Evolutionary conservation across 1,140 invertebrate genomes (phyloP).

Genomic region (Trichonephila clavipes): DNA sequence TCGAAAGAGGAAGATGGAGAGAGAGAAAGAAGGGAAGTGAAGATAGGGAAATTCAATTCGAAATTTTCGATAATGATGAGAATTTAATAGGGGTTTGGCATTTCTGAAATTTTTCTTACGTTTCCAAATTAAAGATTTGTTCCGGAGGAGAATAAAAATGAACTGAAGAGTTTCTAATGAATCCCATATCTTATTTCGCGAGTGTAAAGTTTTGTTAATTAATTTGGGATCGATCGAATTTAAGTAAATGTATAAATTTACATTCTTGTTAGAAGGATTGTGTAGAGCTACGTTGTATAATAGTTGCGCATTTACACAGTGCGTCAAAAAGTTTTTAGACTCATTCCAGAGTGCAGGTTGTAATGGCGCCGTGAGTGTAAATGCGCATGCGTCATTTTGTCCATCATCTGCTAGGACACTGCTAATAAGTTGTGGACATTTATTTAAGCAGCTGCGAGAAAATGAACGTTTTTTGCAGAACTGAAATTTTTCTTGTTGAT

Average conservation of each 20-base stretch:
- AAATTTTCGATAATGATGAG: constrained; percentile 29
- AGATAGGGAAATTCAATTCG: constrained; percentile 25
- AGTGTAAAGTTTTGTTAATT: neutral
- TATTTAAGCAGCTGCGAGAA: no score
- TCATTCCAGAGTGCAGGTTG: no score
- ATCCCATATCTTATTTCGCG: neutral
- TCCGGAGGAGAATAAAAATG: neutral
- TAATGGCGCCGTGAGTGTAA: no score
- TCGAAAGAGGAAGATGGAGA: neutral
- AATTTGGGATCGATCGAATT: neutral
- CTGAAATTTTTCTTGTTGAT: no score
- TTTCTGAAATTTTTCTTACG: neutral
- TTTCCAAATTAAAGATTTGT: neutral
- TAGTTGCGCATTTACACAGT: no score
- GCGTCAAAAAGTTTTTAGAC: no score
- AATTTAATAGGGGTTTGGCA: neutral
- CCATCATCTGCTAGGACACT: no score
- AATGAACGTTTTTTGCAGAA: no score
- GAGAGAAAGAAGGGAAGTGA: neutral
- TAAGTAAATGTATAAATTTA: neutral
- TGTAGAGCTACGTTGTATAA: no score
- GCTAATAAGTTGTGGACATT: no score
- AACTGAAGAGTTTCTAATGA: neutral
- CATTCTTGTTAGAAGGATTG: no score
- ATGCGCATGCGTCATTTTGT: no score